Conservation (phyloP, 1,140 invertebrate genomes). For the Rhyacophila brunnea region DNA sequence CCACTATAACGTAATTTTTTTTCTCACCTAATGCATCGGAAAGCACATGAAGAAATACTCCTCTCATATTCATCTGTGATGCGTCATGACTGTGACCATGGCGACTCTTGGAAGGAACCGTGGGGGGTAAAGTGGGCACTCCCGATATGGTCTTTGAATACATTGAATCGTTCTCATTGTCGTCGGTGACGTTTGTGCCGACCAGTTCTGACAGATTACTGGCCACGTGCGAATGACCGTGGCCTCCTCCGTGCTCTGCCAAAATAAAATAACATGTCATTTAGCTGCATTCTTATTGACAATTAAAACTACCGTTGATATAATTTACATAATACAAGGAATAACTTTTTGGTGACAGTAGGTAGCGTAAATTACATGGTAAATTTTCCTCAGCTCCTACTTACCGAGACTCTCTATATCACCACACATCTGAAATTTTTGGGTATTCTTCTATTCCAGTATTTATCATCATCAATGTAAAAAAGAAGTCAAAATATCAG, state of each 20-base stretch:
- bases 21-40: constrained; percentile 84
- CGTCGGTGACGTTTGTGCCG: constrained; percentile 62
- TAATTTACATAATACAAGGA: no score
- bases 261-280: constrained; percentile 32
- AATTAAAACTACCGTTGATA: no score
- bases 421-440: no score
- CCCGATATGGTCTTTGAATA: constrained; percentile 45
- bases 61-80: constrained; percentile 94
- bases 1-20: no score
- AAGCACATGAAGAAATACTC: constrained; percentile 95
- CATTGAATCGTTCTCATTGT: constrained; percentile 78
- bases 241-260: constrained; percentile 73
- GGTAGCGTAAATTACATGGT: no score
- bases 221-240: constrained; percentile 73
- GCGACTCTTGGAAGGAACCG: constrained; percentile 44
- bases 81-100: constrained; percentile 60
- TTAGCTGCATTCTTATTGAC: no score
- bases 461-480: no score
- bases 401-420: no score
- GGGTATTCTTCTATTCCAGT: no score
- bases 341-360: no score
- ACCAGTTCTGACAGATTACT: constrained; percentile 51
- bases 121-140: constrained; percentile 41
- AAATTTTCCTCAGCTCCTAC: no score
- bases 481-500: no score